phyloP scores from a whole-genome alignment of 1,140 invertebrate genomes.

The Papilio helenus region DNA sequence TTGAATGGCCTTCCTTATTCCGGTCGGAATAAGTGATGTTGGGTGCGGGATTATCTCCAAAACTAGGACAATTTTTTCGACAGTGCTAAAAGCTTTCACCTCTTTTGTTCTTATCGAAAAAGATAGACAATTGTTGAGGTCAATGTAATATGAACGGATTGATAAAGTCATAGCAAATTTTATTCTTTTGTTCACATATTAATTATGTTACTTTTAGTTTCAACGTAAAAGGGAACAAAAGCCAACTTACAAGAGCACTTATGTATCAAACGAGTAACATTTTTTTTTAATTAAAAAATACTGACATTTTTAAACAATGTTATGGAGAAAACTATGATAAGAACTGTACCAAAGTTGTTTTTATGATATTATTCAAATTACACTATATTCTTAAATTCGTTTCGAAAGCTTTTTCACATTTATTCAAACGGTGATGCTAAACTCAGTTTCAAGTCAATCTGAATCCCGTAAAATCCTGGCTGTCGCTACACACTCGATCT shows the following conservation, averaged over 20 bases:
- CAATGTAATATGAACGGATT: background rate
- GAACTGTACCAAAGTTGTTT: no score
- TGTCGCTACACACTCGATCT: background rate
- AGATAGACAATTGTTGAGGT: background rate
- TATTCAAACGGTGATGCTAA: background rate
- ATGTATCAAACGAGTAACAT: no score
- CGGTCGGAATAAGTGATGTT: slow-evolving; percentile 17
- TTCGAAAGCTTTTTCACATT: no score
- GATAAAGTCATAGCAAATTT: background rate
- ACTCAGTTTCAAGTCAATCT: background rate
- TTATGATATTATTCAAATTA: no score
- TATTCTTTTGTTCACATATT: background rate
- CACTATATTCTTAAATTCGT: no score
- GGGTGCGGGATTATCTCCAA: background rate
- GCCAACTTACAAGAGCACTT: no score
- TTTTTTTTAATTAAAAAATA: no score
- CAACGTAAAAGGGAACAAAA: no score
- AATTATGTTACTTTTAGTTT: no score
- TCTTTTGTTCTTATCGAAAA: slow-evolving; percentile 5
- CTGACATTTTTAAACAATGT: no score
- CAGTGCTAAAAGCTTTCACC: background rate
- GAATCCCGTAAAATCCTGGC: background rate
- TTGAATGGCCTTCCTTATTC: slow-evolving; percentile 15
- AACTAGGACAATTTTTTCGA: slow-evolving; percentile 21
- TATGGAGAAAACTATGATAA: no score